Percentiles rank a stretch among this genome's conserved stretches.
Evolutionary conservation across 2,888 invertebrate species (phyloP).

Genomic region (Linnaemya tessellans): DNA sequence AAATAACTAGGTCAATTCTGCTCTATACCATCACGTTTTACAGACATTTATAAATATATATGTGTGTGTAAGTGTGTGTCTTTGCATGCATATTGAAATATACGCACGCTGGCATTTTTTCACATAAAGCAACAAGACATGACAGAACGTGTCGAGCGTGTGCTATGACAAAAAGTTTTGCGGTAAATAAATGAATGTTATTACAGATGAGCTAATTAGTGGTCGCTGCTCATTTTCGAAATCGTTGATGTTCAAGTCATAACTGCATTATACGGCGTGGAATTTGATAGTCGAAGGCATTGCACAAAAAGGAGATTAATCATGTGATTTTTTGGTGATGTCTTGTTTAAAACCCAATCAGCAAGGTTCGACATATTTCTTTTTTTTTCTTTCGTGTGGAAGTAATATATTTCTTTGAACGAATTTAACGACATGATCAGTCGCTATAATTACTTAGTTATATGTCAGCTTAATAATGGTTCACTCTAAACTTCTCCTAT

Average conservation of each 20-base stretch:
- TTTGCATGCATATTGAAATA: not conserved
- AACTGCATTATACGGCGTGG: not conserved
- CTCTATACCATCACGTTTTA: conserved; percentile 21
- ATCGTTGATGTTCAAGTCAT: not conserved
- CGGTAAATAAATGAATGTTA: conserved; percentile 44
- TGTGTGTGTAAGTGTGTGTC: not conserved
- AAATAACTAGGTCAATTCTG: conserved; percentile 31
- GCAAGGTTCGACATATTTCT: too few relatives aligned
- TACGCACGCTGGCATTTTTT: conserved; percentile 17
- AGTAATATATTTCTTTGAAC: too few relatives aligned
- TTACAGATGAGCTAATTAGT: conserved; percentile 65
- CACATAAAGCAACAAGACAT: conserved; percentile 24
- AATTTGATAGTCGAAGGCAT: conserved; percentile 14
- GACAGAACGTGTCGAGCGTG: conserved; percentile 44
- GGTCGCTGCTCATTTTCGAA: not conserved
- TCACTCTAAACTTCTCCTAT: too few relatives aligned
- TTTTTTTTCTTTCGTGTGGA: too few relatives aligned
- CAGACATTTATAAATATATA: not conserved
- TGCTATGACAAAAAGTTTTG: not conserved
- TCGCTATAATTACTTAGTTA: too few relatives aligned
- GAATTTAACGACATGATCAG: too few relatives aligned
- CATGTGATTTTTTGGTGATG: not conserved
- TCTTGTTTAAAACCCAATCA: not conserved
- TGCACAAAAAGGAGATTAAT: not conserved
- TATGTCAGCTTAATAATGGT: too few relatives aligned